A percentile compares a stretch with the other conserved stretches of the same genome.
These are phyloP conservation scores for Eilema griseolum DNA, from an alignment of 2,888 invertebrate species.

Conservation along the genomic window DNA sequence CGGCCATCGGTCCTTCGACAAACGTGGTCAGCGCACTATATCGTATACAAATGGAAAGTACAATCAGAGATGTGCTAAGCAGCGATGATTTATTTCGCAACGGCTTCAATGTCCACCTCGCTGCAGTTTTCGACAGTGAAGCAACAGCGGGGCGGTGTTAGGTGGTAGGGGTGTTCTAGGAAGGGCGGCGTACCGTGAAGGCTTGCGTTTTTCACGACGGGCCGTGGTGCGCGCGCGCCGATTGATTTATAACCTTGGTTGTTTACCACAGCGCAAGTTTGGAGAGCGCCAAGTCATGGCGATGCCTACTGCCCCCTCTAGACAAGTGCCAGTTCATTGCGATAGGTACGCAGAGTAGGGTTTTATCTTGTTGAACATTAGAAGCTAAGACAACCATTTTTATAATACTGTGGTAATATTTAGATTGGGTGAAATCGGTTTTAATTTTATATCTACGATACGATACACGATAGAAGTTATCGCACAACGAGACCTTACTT, in stretches of 20 bases:
- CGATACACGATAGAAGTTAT: neutral
- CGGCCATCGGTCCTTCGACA: too few species aligned
- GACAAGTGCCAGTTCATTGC: too few species aligned
- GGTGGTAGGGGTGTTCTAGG: slow-evolving; percentile 33
- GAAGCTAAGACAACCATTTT: neutral
- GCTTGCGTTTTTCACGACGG: slow-evolving; percentile 57
- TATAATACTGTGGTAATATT: neutral
- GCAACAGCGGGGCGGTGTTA: slow-evolving; percentile 18
- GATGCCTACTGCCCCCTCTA: neutral
- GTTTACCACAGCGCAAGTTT: slow-evolving; percentile 53
- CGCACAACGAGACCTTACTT: neutral
- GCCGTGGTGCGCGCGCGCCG: slow-evolving; percentile 18
- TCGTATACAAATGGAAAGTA: slow-evolving; percentile 33
- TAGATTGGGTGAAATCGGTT: too few species aligned
- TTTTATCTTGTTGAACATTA: neutral
- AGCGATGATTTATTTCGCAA: slow-evolving; percentile 33
- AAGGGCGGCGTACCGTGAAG: slow-evolving; percentile 66
- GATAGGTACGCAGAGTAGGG: too few species aligned
- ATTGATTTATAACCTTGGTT: slow-evolving; percentile 47
- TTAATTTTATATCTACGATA: too few species aligned
- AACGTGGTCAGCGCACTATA: too few species aligned
- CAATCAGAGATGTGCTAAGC: slow-evolving; percentile 26
- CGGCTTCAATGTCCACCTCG: slow-evolving; percentile 29
- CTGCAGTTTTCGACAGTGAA: slow-evolving; percentile 30
- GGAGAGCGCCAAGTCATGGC: slow-evolving; percentile 22